Conservation (phyloP, 1,140 invertebrate genomes). For the Drosophila lini region DNA sequence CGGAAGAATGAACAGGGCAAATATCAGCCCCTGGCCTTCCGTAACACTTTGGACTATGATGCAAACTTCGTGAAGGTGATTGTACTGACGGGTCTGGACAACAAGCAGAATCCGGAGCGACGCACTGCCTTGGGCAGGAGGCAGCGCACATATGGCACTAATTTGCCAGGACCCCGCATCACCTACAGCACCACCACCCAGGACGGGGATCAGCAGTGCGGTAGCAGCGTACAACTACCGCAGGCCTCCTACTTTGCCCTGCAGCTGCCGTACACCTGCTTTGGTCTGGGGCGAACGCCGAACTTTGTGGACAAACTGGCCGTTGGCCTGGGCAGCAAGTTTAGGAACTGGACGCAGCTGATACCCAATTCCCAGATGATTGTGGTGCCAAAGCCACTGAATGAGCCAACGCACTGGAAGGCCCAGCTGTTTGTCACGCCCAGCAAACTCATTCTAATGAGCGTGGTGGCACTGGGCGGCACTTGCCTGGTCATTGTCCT, state of each 20-base stretch:
- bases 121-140: slow-evolving; percentile 90
- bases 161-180: slow-evolving; percentile 94
- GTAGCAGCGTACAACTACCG: slow-evolving; percentile 93
- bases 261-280: slow-evolving; percentile 96
- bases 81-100: slow-evolving; percentile 93
- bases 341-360: slow-evolving; percentile 93
- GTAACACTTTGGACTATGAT: slow-evolving; percentile 95
- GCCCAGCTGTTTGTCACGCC: slow-evolving; percentile 98
- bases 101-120: slow-evolving; percentile 88
- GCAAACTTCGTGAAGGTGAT: slow-evolving; percentile 98
- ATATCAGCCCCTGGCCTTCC: slow-evolving; percentile 88
- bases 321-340: slow-evolving; percentile 91
- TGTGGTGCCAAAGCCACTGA: slow-evolving; percentile 94
- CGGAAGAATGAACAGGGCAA: slow-evolving; percentile 85
- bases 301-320: slow-evolving; percentile 97
- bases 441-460: slow-evolving; percentile 96
- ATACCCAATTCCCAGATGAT: slow-evolving; percentile 99
- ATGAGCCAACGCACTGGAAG: slow-evolving; percentile 93
- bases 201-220: slow-evolving; percentile 90
- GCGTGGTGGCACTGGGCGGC: slow-evolving; percentile 93
- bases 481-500: slow-evolving; percentile 94
- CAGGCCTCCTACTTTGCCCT: slow-evolving; percentile 96
- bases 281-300: slow-evolving; percentile 97
- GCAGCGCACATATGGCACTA: slow-evolving; percentile 93
- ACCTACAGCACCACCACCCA: slow-evolving; percentile 94